A percentile compares a stretch with the other conserved stretches of the same genome.
These are phyloP conservation scores for Drosophila littoralis DNA, from an alignment of 1,140 invertebrate species.

Conservation along the genomic window DNA sequence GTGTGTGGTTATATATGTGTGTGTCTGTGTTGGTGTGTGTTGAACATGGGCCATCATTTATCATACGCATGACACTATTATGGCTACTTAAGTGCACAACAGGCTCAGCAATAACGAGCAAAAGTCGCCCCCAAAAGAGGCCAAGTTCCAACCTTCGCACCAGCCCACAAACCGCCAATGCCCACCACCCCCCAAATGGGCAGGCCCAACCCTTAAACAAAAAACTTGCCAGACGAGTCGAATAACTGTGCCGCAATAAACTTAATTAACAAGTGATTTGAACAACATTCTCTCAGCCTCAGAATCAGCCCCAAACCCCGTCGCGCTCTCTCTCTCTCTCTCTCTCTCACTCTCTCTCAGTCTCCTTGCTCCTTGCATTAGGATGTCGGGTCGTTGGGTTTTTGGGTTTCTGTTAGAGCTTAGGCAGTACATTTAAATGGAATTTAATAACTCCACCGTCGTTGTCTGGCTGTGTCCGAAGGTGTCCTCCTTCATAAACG, in stretches of 20 bases:
- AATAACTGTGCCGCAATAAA: constrained; percentile 48
- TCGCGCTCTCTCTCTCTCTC: background rate
- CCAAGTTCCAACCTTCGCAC: too few species aligned
- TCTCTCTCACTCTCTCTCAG: background rate
- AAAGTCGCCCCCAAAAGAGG: constrained; percentile 1
- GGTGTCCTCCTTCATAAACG: constrained; percentile 46
- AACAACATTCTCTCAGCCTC: constrained; percentile 27
- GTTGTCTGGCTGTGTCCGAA: background rate
- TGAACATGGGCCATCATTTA: constrained; percentile 56
- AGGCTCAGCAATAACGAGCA: constrained; percentile 51
- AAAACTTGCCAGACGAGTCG: constrained; percentile 32
- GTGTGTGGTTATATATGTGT: background rate
- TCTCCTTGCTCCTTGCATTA: background rate
- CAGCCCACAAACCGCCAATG: background rate
- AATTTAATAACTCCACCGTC: constrained; percentile 41
- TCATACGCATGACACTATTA: constrained; percentile 60
- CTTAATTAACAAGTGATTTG: constrained; percentile 59
- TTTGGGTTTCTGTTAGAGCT: too few species aligned
- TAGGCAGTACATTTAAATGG: constrained; percentile 39
- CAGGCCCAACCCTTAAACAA: constrained; percentile 1
- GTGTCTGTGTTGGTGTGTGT: constrained; percentile 19
- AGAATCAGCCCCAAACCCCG: background rate
- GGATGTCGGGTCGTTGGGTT: constrained; percentile 1
- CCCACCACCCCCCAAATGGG: background rate
- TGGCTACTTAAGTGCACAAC: constrained; percentile 59